Percentiles rank a stretch among this genome's conserved stretches.
Evolutionary conservation across 2,888 invertebrate species (phyloP).

Genomic region (Callinectes sapidus): DNA sequence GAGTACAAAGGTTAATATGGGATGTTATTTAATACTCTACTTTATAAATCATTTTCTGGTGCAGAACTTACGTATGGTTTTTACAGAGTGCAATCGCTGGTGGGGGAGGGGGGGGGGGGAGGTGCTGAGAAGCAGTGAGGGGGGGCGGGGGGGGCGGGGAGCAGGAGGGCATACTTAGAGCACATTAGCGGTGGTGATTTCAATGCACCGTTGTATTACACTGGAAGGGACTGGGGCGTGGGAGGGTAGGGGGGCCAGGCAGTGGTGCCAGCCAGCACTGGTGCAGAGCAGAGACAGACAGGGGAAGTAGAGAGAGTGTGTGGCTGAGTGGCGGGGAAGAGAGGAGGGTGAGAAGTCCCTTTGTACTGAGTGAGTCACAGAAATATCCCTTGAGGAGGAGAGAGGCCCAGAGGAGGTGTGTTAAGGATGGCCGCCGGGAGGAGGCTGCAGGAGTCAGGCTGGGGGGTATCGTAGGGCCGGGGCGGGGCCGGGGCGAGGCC

Average conservation of each 20-base stretch:
- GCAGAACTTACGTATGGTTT: no score
- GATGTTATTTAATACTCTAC: no score
- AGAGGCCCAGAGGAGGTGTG: slow-evolving; percentile 30
- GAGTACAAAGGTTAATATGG: background rate
- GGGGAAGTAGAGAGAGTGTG: background rate
- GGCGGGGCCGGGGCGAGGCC: slow-evolving; percentile 32
- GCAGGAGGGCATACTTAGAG: background rate
- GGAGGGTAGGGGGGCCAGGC: background rate
- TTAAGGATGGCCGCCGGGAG: background rate
- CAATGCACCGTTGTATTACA: no score
- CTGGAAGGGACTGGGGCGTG: background rate
- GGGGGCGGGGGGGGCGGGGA: background rate
- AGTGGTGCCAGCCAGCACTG: background rate
- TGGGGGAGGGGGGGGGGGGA: no score
- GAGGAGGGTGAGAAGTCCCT: background rate
- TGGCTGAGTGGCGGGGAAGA: background rate
- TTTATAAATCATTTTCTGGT: no score
- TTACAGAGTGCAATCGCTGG: no score
- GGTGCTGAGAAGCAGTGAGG: background rate
- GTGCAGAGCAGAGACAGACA: background rate
- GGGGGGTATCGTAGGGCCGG: background rate
- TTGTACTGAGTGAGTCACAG: background rate
- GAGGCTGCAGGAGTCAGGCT: slow-evolving; percentile 26
- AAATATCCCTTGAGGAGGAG: background rate
- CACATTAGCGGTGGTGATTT: background rate